A percentile compares a stretch with the other conserved stretches of the same genome.
Evolutionary conservation across 2,113 vertebrate species (phyloP).

Genomic region (Hypanus sabinus): DNA sequence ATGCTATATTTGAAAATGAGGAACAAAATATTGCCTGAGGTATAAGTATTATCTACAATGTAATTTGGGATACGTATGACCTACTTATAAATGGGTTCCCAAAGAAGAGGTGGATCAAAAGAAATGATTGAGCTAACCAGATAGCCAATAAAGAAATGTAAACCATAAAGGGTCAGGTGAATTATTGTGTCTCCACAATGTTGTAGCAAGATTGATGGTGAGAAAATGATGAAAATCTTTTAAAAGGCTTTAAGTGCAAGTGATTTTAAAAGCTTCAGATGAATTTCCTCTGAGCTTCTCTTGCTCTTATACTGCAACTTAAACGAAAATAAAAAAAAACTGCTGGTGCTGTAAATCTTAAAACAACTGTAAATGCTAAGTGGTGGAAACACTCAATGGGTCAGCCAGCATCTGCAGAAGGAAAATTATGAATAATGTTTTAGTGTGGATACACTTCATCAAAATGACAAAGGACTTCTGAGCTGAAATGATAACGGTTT

Average conservation of each 20-base stretch:
- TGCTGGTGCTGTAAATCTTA: no score
- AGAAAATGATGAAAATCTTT: neutral
- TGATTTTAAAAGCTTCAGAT: neutral
- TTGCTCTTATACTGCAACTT: neutral
- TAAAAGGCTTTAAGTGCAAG: neutral
- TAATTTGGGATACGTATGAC: neutral
- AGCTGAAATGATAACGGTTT: no score
- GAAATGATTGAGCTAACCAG: neutral
- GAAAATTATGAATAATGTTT: no score
- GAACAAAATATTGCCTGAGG: neutral
- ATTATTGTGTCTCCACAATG: neutral
- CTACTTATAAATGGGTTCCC: neutral
- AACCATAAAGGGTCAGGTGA: neutral
- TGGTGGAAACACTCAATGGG: no score
- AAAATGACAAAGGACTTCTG: no score
- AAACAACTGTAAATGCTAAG: no score
- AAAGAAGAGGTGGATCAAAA: neutral
- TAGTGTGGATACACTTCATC: no score
- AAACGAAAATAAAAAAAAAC: neutral
- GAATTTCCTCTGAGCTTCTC: neutral
- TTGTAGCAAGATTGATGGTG: neutral
- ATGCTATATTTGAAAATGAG: neutral
- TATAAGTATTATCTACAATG: neutral
- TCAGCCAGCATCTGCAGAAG: no score
- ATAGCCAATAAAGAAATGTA: neutral